phyloP scores from a whole-genome alignment of 2,113 vertebrate species.

The Callithrix jacchus region DNA sequence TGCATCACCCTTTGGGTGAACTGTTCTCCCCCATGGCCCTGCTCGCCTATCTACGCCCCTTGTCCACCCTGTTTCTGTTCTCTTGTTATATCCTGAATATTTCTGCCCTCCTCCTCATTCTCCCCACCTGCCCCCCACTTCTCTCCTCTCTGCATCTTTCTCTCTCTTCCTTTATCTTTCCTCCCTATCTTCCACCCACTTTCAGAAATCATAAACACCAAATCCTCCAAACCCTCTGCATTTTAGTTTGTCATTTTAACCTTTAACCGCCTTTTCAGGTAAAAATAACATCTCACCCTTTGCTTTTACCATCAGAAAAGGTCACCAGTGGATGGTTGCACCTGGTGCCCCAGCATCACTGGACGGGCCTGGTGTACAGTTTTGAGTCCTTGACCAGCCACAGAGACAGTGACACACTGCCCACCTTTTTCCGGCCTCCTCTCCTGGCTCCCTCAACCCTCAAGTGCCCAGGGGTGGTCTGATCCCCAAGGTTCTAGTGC shows the following conservation, averaged over 20 bases:
- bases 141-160: not conserved
- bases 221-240: no score
- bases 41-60: rapidly evolving
- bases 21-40: not conserved
- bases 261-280: no score
- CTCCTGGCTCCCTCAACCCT: not conserved
- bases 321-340: not conserved
- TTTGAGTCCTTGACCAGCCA: not conserved
- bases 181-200: not conserved
- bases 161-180: not conserved
- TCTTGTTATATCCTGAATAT: not conserved
- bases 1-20: not conserved
- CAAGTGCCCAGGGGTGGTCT: not conserved
- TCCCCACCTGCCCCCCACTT: not conserved
- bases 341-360: not conserved
- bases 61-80: not conserved
- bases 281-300: not conserved
- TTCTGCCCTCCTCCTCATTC: not conserved
- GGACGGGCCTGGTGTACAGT: not conserved
- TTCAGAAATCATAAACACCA: not conserved
- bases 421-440: not conserved
- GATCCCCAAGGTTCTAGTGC: slow-evolving; percentile 38
- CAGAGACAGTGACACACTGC: not conserved
- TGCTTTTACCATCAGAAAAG: not conserved
- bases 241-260: no score